Evolutionary conservation across 2,888 invertebrate species (phyloP).

Genomic region (Clistopyga incitator): DNA sequence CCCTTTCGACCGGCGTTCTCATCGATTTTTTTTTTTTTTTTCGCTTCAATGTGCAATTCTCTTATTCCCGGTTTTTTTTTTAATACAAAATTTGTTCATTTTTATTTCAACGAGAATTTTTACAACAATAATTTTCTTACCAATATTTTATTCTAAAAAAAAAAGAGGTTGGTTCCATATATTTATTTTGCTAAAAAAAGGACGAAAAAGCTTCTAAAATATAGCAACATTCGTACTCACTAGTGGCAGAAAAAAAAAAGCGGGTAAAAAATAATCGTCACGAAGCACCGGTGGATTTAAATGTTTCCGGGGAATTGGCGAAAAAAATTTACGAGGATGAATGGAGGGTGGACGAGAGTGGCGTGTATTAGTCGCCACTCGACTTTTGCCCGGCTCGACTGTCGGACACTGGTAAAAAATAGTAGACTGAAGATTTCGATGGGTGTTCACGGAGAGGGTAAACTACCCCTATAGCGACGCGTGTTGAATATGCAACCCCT

Average conservation of each 20-base stretch:
- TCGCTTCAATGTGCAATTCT: slow-evolving; percentile 29
- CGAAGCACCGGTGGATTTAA: slow-evolving; percentile 71
- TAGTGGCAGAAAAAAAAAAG: slow-evolving; percentile 54
- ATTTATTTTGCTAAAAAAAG: too few relatives aligned
- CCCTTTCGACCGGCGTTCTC: not conserved
- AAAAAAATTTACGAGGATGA: slow-evolving; percentile 19
- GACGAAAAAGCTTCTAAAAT: not conserved
- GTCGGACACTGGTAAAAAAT: slow-evolving; percentile 26
- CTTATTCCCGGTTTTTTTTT: not conserved
- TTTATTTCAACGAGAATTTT: not conserved
- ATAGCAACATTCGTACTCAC: slow-evolving; percentile 66
- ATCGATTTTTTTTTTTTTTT: not conserved
- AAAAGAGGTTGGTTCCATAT: not conserved
- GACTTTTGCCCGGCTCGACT: slow-evolving; percentile 16
- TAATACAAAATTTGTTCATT: not conserved
- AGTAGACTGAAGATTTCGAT: slow-evolving; percentile 31
- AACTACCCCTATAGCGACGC: slow-evolving; percentile 27
- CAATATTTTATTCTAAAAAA: not conserved
- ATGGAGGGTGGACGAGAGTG: slow-evolving; percentile 22
- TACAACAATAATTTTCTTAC: not conserved
- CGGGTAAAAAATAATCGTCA: slow-evolving; percentile 54
- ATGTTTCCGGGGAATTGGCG: slow-evolving; percentile 70
- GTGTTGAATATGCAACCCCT: slow-evolving; percentile 1
- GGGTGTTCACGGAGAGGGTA: not conserved
- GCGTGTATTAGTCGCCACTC: slow-evolving; percentile 22